Conservation (phyloP, 2,113 vertebrate species). For the Pongo abelii region DNA sequence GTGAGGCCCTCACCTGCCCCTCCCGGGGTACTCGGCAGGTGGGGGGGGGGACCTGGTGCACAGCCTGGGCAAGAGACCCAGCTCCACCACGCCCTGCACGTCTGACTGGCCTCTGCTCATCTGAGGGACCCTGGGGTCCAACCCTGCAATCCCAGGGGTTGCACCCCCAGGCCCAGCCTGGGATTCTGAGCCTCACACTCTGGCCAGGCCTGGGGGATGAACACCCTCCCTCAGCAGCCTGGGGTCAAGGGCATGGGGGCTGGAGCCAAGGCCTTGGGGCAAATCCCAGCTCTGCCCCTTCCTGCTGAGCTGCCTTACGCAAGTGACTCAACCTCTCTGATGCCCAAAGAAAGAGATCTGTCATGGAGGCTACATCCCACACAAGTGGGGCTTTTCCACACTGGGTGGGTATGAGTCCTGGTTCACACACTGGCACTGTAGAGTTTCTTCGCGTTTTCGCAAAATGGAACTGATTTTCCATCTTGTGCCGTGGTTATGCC, state of each 20-base stretch:
- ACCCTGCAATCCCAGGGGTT: neutral
- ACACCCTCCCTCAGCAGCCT: neutral
- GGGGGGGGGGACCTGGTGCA: neutral
- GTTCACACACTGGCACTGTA: no score
- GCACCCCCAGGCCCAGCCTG: neutral
- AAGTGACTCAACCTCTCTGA: neutral
- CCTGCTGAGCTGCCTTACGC: neutral
- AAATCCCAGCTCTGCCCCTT: neutral
- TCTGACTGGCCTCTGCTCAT: neutral
- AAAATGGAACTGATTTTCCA: neutral
- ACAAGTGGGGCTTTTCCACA: neutral
- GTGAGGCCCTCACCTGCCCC: neutral
- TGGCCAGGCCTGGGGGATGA: neutral
- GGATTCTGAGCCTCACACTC: neutral
- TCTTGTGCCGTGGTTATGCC: neutral
- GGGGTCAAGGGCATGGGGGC: neutral
- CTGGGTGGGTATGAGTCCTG: rapidly evolving
- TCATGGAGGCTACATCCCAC: neutral
- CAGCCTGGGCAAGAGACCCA: neutral
- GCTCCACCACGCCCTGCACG: rapidly evolving
- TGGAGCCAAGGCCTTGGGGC: neutral
- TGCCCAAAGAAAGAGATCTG: neutral
- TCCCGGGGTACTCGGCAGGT: neutral
- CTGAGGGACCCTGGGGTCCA: neutral
- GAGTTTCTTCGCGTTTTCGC: neutral